Base-by-base conservation (phyloP, 2,113 vertebrate genomes). In the Phylloscopus whistleri region DNA sequence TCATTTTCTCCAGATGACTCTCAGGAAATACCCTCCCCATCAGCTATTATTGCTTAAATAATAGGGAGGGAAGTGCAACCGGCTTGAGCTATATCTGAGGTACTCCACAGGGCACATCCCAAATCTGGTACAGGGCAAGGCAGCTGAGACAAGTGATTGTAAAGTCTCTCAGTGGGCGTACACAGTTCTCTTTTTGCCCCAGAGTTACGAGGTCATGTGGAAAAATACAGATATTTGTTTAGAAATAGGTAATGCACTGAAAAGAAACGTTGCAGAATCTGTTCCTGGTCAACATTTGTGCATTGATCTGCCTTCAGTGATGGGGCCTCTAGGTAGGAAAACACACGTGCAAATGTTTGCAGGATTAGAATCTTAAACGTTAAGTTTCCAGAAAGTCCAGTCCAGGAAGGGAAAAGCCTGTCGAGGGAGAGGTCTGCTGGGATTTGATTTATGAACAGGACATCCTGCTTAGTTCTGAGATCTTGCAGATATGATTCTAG, bases 361-460 rank as follows among this genome's bases (percentile, higher is more conserved):
- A 87, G 91, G 84, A 83, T 88, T 88, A 80, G 69, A 63, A 81
- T 77, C 83, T 96, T 88, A 90, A 79, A 94, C 35, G 76, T 63
- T 94, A 93, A 64, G 77, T 93, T 97, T 96, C 94, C 94, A 94
- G 96, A 95, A 96, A 95, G 87, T 89, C 86, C 78, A 95, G 80
- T 96, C 53, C 96, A 90, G 96, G 95, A 97, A 97, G 92, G 90
- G 95, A 83, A 94, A 94, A 95, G 94, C 89, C 84, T 93, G 76
- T 88, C 0, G 21, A 96, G 90, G 83, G 91, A 96, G 94, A 96
- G 69, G 87, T 91, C 96, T 96, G 87, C 74, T 95, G 95, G 90
- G 92, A 89, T 89, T 97, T 96, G 91, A 94, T 97, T 94, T 96
- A 96, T 96, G 93, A 87, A 94, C 94, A 94, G 96, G 96, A 94